phyloP scores from a whole-genome alignment of 2,888 invertebrate species.

The Cephus nigrinus region DNA sequence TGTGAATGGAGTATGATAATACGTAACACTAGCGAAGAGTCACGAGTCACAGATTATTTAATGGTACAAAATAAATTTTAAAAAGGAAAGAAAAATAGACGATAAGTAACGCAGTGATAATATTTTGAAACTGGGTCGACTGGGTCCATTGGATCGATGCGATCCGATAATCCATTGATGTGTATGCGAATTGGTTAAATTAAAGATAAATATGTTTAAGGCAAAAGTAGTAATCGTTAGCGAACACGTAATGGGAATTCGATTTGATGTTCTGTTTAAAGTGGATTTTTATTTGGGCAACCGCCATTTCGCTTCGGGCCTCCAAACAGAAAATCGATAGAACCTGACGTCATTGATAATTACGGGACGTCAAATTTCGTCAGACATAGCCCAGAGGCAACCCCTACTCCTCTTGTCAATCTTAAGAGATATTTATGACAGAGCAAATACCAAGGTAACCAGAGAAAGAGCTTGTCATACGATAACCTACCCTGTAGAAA shows the following conservation, averaged over 20 bases:
- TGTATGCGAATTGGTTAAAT: not conserved
- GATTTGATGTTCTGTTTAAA: not conserved
- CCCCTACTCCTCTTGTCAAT: slow-evolving; percentile 20
- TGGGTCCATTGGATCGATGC: not conserved
- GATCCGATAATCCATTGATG: not conserved
- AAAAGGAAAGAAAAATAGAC: not conserved
- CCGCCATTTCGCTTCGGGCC: not conserved
- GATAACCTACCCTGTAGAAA: not conserved
- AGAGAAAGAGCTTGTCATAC: not conserved
- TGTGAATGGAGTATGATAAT: not conserved
- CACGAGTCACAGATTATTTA: not conserved
- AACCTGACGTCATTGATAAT: slow-evolving; percentile 16
- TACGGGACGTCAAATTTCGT: slow-evolving; percentile 22
- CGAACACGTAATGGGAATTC: not conserved
- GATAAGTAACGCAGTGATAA: not conserved
- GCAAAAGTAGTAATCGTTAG: not conserved
- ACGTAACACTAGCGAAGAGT: not conserved
- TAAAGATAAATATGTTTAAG: not conserved
- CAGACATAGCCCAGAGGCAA: slow-evolving; percentile 2
- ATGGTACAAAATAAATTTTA: not conserved
- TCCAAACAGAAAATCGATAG: slow-evolving; percentile 13
- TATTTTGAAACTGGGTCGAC: not conserved
- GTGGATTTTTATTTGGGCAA: not conserved
- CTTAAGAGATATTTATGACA: slow-evolving; percentile 14
- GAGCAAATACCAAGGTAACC: not conserved